Conservation (phyloP, 2,888 invertebrate species). For the Tineola bisselliella region DNA sequence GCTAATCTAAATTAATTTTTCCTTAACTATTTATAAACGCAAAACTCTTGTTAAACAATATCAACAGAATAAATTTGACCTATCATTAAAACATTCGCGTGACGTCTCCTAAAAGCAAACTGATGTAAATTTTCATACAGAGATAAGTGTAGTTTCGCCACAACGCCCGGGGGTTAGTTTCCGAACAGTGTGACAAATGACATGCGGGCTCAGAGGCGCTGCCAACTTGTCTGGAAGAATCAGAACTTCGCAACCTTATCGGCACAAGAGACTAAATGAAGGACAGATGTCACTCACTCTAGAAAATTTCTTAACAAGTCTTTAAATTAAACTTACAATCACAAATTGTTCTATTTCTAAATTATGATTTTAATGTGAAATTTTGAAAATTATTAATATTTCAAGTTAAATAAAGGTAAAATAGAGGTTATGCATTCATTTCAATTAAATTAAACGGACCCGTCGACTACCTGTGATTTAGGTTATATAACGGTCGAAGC, state of each 20-base stretch:
- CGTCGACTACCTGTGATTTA: background rate
- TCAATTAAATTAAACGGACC: background rate
- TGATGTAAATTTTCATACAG: constrained; percentile 14
- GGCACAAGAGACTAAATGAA: background rate
- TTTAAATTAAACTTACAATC: background rate
- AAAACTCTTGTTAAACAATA: background rate
- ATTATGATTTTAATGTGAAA: background rate
- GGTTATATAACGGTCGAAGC: background rate
- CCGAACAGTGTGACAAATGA: constrained; percentile 32
- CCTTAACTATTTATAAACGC: background rate
- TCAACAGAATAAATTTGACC: background rate
- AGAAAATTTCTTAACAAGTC: background rate
- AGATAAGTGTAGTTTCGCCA: constrained; percentile 25
- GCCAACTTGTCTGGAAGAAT: constrained; percentile 12
- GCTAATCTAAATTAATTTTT: background rate
- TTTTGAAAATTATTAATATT: background rate
- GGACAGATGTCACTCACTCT: constrained; percentile 9
- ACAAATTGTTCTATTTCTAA: background rate
- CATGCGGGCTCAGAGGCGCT: constrained; percentile 25
- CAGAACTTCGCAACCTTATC: constrained; percentile 7
- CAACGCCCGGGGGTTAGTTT: constrained; percentile 24
- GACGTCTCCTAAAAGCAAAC: constrained; percentile 10
- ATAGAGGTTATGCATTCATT: background rate
- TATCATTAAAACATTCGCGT: constrained; percentile 7
- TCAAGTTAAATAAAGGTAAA: background rate